phyloP scores from a whole-genome alignment of 2,797 vertebrate genomes.

The Ambastaia sidthimunki region DNA sequence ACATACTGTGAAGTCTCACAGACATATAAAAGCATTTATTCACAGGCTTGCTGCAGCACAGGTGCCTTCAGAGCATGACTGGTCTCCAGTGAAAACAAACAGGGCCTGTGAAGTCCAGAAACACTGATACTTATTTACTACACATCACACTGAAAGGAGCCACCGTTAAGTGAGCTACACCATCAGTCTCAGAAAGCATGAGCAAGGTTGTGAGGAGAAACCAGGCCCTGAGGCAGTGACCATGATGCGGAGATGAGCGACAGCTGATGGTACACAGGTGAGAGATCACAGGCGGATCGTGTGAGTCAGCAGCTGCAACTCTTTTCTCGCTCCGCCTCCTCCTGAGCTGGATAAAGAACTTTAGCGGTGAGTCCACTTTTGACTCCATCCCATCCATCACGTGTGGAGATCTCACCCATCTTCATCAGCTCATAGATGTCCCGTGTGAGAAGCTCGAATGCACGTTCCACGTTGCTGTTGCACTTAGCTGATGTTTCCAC shows the following conservation, averaged over 20 bases:
- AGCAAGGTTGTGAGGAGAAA: conserved; percentile 54
- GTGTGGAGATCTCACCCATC: conserved; percentile 78
- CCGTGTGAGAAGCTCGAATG: conserved; percentile 81
- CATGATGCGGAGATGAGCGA: conserved; percentile 42
- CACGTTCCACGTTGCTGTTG: conserved; percentile 84
- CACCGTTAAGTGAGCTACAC: not conserved
- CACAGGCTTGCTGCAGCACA: not conserved
- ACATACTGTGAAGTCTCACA: not conserved
- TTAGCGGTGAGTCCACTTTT: conserved; percentile 82
- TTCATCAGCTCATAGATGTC: conserved; percentile 85
- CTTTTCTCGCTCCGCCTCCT: conserved; percentile 71
- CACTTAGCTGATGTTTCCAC: conserved; percentile 86
- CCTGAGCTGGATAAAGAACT: conserved; percentile 63
- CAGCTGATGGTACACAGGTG: conserved; percentile 43
- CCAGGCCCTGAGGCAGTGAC: conserved; percentile 60
- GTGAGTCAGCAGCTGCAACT: conserved; percentile 80
- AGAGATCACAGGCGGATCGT: conserved; percentile 34
- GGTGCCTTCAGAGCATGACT: not conserved
- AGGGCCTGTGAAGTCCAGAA: conserved; percentile 11
- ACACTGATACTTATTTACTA: conserved; percentile 12
- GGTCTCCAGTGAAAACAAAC: conserved; percentile 14
- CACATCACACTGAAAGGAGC: not conserved
- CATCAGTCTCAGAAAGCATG: conserved; percentile 9
- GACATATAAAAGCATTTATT: conserved; percentile 3
- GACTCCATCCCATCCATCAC: conserved; percentile 82